A percentile compares a stretch with the other conserved stretches of the same genome.
These are phyloP conservation scores for Argentina silus DNA, from an alignment of 2,797 vertebrate genomes.

Conservation along the genomic window DNA sequence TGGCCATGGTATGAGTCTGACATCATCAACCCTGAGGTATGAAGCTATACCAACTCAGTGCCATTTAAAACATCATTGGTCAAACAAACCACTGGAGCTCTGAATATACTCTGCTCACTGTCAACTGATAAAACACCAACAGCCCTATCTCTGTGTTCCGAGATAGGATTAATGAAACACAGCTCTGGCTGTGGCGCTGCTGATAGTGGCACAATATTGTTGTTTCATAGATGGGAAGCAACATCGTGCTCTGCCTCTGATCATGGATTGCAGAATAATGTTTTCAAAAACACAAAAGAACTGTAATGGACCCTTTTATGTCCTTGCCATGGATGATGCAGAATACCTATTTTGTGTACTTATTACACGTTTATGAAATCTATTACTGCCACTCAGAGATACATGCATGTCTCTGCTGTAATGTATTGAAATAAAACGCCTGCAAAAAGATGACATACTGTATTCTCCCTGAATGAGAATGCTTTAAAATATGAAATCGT, in stretches of 20 bases:
- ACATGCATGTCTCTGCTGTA: too few species aligned
- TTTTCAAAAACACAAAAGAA: background rate
- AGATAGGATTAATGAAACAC: constrained; percentile 16
- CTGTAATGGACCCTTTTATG: too few species aligned
- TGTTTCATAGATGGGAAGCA: background rate
- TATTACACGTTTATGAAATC: too few species aligned
- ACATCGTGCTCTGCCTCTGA: background rate
- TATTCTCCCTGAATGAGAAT: background rate
- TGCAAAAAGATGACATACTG: background rate
- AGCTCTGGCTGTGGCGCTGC: constrained; percentile 1
- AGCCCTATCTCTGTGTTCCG: constrained; percentile 11
- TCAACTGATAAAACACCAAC: constrained; percentile 17
- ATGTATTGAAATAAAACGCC: background rate
- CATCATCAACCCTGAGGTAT: constrained; percentile 1
- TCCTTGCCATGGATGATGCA: too few species aligned
- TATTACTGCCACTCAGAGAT: too few species aligned
- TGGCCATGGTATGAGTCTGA: background rate
- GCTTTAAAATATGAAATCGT: background rate
- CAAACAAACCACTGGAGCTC: background rate
- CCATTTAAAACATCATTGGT: constrained; percentile 26
- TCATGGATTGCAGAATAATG: background rate
- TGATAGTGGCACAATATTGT: constrained; percentile 15
- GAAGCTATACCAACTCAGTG: constrained; percentile 22
- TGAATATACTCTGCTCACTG: constrained; percentile 27
- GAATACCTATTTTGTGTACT: too few species aligned